A percentile compares a stretch with the other conserved stretches of the same genome.
Conservation (phyloP, 2,888 invertebrate genomes). For the Pteria penguin region DNA sequence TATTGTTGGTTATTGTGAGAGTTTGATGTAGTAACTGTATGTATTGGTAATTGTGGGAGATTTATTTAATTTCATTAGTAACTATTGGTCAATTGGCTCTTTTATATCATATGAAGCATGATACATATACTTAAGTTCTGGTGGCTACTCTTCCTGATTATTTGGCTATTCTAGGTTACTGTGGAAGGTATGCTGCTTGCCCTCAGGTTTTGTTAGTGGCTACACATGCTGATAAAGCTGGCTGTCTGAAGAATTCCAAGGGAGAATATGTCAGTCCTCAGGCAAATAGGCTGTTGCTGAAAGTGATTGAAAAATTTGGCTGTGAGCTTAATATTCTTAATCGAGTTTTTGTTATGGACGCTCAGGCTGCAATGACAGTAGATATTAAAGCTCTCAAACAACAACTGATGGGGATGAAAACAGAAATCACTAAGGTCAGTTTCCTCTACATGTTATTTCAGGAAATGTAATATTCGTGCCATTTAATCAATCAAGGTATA, state of each 20-base stretch:
- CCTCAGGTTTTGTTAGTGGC: conserved; percentile 84
- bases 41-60: no score
- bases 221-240: conserved; percentile 84
- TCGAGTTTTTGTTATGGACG: conserved; percentile 84
- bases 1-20: no score
- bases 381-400: conserved; percentile 84
- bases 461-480: no score
- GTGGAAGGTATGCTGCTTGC: conserved; percentile 82
- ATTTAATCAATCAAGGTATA: no score
- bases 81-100: no score
- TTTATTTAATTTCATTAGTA: no score
- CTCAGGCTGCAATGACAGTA: conserved; percentile 84
- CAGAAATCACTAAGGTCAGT: conserved; percentile 79
- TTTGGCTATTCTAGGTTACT: no score
- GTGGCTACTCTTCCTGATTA: no score
- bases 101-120: no score
- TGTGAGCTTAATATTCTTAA: conserved; percentile 84
- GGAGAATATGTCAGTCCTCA: conserved; percentile 84
- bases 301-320: conserved; percentile 81
- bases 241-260: conserved; percentile 82
- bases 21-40: no score
- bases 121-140: no score
- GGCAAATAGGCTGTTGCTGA: conserved; percentile 82
- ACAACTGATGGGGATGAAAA: conserved; percentile 82
- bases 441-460: background rate